Base-by-base conservation (phyloP, 2,888 invertebrate species). In the Pollenia griseotomentosa region DNA sequence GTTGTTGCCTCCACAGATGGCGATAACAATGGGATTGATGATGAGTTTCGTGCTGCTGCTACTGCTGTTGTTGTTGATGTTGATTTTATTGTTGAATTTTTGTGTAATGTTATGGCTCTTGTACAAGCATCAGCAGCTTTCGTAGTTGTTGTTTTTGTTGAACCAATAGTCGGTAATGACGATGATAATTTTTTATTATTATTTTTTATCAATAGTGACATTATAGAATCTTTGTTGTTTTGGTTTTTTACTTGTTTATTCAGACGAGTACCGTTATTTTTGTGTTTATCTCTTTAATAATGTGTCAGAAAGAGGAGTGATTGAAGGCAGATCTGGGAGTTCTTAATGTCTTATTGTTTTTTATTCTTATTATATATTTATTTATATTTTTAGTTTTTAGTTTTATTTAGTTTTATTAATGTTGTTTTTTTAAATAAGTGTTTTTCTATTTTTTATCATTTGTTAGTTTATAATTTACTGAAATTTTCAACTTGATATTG, bases 121-220 rank as follows among this genome's bases (percentile, higher is more conserved):
- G 73, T 79, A 65, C n/a, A 71, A 70, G 16, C 42, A 59, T 12
- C 53, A 51, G 65, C 16, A 42, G 59, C 40, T 51, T 16, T 16
- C 46, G 19, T 19, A 81, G 70, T 11, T 68, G 48, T 75, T 68
- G 66, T 73, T 73, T 46, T 65, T 66, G 40, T 65, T 55, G 55
- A 14, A 53, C 53, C 66, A 68, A 59, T 19, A 19, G 70, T 71
- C 70, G 48, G 11, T 82, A 33, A 70, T 44, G 40, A 46, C 23
- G 14, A 73, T 16, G 16, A 44, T 53, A 55, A 65, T 55, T 87
- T 81, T 68, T 79, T 82, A 40, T 81, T 83, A 63, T 88, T 83
- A 63, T 83, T 66, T 77, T 55, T 73, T 61, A 71, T 68, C 44
- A 85, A 80, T 87, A 82, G 84, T 79, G 88, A 87, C 88, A 88